phyloP scores from a whole-genome alignment of 23 tunicate genomes.

The Ascidia mentula region DNA sequence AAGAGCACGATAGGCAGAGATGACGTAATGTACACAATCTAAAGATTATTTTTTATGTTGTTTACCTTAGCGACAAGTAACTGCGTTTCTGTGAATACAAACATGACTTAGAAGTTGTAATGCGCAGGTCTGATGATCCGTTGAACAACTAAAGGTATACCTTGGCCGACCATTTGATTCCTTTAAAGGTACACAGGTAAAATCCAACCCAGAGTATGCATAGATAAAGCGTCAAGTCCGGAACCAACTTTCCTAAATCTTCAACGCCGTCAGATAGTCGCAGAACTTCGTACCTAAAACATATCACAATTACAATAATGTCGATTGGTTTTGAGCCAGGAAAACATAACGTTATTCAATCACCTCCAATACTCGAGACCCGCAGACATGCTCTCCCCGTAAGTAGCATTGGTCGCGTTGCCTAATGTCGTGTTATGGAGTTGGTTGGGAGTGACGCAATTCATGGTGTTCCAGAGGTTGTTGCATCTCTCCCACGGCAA shows the following conservation, averaged over 20 bases:
- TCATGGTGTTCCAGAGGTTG: slow-evolving; percentile 46
- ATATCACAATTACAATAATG: not conserved
- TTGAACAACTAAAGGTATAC: no score
- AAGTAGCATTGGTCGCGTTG: not conserved
- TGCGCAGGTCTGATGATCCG: no score
- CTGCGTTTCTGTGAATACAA: no score
- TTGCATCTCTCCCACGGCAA: slow-evolving; percentile 46
- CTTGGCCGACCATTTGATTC: slow-evolving; percentile 56
- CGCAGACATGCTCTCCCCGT: not conserved
- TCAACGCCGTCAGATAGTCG: slow-evolving; percentile 34
- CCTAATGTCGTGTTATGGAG: not conserved
- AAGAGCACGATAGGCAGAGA: slow-evolving; percentile 45
- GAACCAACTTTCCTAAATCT: slow-evolving; percentile 15
- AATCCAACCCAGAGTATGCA: slow-evolving; percentile 27
- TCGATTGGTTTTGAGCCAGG: not conserved
- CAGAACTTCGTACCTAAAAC: slow-evolving; percentile 14
- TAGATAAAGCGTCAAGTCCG: slow-evolving; percentile 28
- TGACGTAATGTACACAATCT: slow-evolving; percentile 65
- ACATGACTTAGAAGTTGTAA: no score
- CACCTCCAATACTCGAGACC: slow-evolving; percentile 34
- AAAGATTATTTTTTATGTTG: not conserved
- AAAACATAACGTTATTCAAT: not conserved
- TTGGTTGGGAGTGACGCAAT: slow-evolving; percentile 13
- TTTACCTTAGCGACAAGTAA: not conserved
- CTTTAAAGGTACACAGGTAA: slow-evolving; percentile 38